phyloP scores from a whole-genome alignment of 1,140 invertebrate species.

The Ridgeia piscesae region DNA sequence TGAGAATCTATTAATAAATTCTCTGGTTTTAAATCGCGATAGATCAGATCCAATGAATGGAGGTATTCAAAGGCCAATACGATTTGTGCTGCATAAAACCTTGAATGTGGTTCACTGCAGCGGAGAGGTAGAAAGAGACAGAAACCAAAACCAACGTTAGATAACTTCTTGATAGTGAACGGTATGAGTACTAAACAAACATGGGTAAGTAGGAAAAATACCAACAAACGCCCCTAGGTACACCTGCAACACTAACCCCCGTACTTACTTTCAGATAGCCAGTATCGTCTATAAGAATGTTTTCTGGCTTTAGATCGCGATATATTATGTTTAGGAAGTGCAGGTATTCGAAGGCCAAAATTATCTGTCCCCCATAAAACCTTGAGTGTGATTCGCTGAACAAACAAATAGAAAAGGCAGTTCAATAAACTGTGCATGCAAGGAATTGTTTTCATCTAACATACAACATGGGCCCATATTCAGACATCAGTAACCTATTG shows the following conservation, averaged over 20 bases:
- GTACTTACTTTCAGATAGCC: conserved; percentile 88
- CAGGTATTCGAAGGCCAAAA: conserved; percentile 98
- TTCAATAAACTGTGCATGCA: not conserved
- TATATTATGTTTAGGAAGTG: conserved; percentile 99
- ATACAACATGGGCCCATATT: not conserved
- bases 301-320: conserved; percentile 98
- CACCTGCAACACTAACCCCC: not conserved
- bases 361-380: conserved; percentile 99
- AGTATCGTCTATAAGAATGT: conserved; percentile 95
- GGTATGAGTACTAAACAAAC: conserved; percentile 1
- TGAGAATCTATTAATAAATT: conserved; percentile 97
- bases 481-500: not conserved
- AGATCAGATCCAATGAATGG: conserved; percentile 98
- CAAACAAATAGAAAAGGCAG: conserved; percentile 41
- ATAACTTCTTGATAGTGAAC: not conserved
- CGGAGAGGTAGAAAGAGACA: conserved; percentile 13
- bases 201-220: conserved; percentile 6
- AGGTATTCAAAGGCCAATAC: conserved; percentile 99
- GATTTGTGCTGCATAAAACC: conserved; percentile 99
- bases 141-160: conserved; percentile 7
- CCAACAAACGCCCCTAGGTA: not conserved
- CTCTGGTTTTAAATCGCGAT: conserved; percentile 98
- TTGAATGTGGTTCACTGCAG: conserved; percentile 88
- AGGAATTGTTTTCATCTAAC: not conserved
- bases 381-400: conserved; percentile 94